Conservation (phyloP, 2,888 invertebrate species). For the Drosophila paracracens region DNA sequence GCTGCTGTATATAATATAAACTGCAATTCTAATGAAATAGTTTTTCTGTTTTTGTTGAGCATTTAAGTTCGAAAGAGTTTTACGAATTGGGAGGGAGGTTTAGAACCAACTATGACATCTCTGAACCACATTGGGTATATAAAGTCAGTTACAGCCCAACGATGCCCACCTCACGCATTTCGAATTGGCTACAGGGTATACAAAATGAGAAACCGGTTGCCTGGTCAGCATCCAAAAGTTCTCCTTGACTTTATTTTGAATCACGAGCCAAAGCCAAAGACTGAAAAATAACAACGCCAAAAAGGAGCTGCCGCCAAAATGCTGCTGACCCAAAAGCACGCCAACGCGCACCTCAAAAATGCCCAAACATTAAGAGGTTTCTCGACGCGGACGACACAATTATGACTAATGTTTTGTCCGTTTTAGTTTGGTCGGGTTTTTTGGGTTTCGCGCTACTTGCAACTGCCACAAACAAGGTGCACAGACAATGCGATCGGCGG, state of each 20-base stretch:
- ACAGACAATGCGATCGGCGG: slow-evolving; percentile 48
- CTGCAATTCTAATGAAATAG: neutral
- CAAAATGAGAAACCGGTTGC: slow-evolving; percentile 57
- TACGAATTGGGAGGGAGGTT: no score
- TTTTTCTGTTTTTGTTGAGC: neutral
- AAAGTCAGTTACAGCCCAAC: neutral
- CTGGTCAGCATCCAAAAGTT: slow-evolving; percentile 51
- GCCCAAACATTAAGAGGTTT: slow-evolving; percentile 12
- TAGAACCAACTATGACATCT: rapidly evolving
- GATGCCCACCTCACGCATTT: neutral
- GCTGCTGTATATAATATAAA: neutral
- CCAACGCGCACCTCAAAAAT: slow-evolving; percentile 51
- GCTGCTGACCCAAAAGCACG: slow-evolving; percentile 70
- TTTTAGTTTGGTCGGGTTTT: slow-evolving; percentile 1
- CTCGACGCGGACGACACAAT: slow-evolving; percentile 56
- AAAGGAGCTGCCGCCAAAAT: slow-evolving; percentile 61
- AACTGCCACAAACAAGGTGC: slow-evolving; percentile 57
- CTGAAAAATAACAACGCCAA: slow-evolving; percentile 58
- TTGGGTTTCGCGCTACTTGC: slow-evolving; percentile 9
- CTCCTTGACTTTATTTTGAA: slow-evolving; percentile 78
- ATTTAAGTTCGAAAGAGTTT: no score
- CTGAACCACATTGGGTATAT: neutral
- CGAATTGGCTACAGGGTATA: neutral
- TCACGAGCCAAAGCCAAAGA: slow-evolving; percentile 70
- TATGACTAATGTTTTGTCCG: slow-evolving; percentile 67